Conservation (phyloP, 2,888 invertebrate species). For the Drosophila barbarae region DNA sequence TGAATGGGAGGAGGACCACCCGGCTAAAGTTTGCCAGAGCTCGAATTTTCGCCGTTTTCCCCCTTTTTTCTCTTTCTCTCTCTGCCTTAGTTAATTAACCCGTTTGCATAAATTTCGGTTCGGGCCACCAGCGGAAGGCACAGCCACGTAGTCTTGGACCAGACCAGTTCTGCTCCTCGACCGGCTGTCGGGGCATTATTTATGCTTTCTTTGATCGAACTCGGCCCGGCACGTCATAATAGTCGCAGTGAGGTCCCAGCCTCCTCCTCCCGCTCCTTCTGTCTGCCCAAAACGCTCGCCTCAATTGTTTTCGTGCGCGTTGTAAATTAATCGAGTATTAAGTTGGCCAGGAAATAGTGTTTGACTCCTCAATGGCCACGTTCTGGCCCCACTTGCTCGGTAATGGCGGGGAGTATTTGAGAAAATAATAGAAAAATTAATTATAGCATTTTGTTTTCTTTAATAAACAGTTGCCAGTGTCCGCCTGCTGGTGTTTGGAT, state of each 20-base stretch:
- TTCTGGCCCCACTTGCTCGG: slow-evolving; percentile 13
- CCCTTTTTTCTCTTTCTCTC: not conserved
- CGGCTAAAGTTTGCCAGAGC: slow-evolving; percentile 41
- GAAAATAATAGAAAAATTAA: slow-evolving; percentile 59
- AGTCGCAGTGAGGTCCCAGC: slow-evolving; percentile 32
- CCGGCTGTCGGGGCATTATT: slow-evolving; percentile 59
- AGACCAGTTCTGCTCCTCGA: slow-evolving; percentile 47
- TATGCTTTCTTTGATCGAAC: slow-evolving; percentile 75
- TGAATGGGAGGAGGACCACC: slow-evolving; percentile 54
- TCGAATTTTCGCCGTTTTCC: slow-evolving; percentile 53
- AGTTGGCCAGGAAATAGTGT: slow-evolving; percentile 56
- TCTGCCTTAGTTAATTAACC: slow-evolving; percentile 68
- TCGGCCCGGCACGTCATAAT: slow-evolving; percentile 70
- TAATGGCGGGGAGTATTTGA: slow-evolving; percentile 35
- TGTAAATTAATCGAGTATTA: slow-evolving; percentile 67
- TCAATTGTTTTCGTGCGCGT: slow-evolving; percentile 65
- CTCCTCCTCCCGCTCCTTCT: not conserved
- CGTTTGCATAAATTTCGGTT: slow-evolving; percentile 72
- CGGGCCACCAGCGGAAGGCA: slow-evolving; percentile 23
- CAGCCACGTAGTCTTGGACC: slow-evolving; percentile 19
- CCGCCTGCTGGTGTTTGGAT: slow-evolving; percentile 48
- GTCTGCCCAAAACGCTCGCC: slow-evolving; percentile 5
- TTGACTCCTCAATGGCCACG: slow-evolving; percentile 39
- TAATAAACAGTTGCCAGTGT: slow-evolving; percentile 58
- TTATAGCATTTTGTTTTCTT: slow-evolving; percentile 61